Conservation (phyloP, 2,797 vertebrate species). For the Dermochelys coriacea region DNA sequence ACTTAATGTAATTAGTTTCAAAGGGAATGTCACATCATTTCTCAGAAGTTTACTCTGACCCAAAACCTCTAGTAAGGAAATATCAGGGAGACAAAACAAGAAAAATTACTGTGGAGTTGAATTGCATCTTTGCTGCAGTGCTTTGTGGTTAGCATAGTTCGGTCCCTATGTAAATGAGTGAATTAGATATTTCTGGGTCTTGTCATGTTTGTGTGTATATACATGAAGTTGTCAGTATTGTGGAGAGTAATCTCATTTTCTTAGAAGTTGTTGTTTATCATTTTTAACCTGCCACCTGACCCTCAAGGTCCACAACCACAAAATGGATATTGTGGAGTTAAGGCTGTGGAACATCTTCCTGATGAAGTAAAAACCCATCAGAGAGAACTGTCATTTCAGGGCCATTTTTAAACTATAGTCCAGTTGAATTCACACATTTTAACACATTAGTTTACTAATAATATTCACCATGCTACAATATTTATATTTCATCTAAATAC, state of each 20-base stretch:
- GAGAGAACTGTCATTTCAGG: neutral
- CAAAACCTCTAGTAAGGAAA: constrained; percentile 74
- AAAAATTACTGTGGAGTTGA: constrained; percentile 63
- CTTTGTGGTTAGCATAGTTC: neutral
- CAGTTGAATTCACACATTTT: neutral
- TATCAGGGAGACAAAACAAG: constrained; percentile 77
- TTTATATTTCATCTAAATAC: neutral
- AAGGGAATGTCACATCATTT: constrained; percentile 83
- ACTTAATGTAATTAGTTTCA: constrained; percentile 93
- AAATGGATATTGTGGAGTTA: neutral
- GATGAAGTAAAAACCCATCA: neutral
- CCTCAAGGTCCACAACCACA: neutral
- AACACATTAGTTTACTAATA: neutral
- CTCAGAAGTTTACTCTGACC: constrained; percentile 76
- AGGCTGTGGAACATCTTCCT: neutral
- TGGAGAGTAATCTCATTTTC: neutral
- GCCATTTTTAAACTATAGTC: neutral
- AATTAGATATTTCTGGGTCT: neutral
- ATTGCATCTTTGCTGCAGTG: constrained; percentile 26
- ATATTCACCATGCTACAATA: neutral
- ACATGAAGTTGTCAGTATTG: neutral
- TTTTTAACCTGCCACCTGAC: neutral
- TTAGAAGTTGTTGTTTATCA: neutral
- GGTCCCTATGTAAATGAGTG: neutral
- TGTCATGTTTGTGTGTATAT: neutral